Percentiles rank a stretch among this genome's conserved stretches.
Conservation (phyloP, 2,888 invertebrate genomes). For the Callinectes sapidus region DNA sequence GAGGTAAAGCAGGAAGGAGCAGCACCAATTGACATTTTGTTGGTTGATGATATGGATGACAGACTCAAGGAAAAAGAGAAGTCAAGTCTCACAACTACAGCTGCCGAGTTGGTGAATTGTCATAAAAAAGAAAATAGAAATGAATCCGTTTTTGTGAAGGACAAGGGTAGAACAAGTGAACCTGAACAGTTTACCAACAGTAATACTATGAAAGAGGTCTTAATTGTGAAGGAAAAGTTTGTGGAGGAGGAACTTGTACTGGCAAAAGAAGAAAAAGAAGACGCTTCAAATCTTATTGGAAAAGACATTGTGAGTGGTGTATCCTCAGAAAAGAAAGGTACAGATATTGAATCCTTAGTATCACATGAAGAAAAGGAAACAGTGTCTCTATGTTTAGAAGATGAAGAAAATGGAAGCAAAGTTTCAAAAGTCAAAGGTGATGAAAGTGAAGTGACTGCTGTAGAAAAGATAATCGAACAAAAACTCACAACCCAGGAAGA, state of each 20-base stretch:
- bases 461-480: neutral
- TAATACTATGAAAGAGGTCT: neutral
- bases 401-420: neutral
- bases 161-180: neutral
- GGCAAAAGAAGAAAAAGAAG: constrained; percentile 7
- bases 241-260: neutral
- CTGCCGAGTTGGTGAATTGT: neutral
- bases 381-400: neutral
- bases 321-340: neutral
- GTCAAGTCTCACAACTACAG: neutral
- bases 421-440: neutral
- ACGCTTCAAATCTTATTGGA: neutral
- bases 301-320: neutral
- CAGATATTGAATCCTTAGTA: neutral
- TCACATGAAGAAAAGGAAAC: neutral
- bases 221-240: neutral
- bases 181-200: neutral
- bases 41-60: neutral
- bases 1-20: neutral
- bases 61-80: neutral
- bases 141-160: neutral
- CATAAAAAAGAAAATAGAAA: neutral
- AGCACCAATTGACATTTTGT: neutral
- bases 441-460: neutral
- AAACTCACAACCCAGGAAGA: neutral